phyloP scores from a whole-genome alignment of 2,888 invertebrate species.

The Iselma pallidipennis region DNA sequence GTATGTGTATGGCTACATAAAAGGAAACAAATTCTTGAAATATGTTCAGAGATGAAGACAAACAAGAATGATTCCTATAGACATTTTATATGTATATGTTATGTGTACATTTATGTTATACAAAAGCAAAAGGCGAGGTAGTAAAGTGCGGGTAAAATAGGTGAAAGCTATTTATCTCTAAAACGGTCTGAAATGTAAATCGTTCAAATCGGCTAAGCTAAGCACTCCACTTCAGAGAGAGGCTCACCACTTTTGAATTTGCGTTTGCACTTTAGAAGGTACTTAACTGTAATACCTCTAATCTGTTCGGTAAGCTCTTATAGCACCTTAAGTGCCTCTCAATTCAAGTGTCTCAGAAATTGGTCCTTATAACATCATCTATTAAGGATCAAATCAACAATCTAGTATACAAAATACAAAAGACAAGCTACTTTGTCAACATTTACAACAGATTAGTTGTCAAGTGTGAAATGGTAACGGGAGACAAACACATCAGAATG shows the following conservation, averaged over 20 bases:
- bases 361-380: conserved; percentile 23
- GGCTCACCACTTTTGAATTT: conserved; percentile 39
- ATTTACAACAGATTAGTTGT: conserved; percentile 45
- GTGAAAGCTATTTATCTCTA: conserved; percentile 27
- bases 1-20: too few relatives aligned
- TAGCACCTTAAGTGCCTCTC: conserved; percentile 54
- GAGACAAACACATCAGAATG: conserved; percentile 19
- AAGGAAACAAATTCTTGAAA: too few relatives aligned
- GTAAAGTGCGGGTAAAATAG: neutral
- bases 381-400: conserved; percentile 8
- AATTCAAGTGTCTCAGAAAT: conserved; percentile 42
- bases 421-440: conserved; percentile 43
- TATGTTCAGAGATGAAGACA: neutral
- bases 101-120: neutral
- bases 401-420: neutral
- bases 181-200: conserved; percentile 33
- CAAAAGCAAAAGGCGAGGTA: neutral
- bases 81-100: neutral
- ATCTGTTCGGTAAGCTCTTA: conserved; percentile 50
- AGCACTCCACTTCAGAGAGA: conserved; percentile 25
- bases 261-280: conserved; percentile 44
- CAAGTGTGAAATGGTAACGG: conserved; percentile 36
- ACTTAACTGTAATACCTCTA: conserved; percentile 53
- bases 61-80: neutral
- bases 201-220: conserved; percentile 36